Evolutionary conservation across 2,888 invertebrate species (phyloP).

Genomic region (Microchrysa polita): DNA sequence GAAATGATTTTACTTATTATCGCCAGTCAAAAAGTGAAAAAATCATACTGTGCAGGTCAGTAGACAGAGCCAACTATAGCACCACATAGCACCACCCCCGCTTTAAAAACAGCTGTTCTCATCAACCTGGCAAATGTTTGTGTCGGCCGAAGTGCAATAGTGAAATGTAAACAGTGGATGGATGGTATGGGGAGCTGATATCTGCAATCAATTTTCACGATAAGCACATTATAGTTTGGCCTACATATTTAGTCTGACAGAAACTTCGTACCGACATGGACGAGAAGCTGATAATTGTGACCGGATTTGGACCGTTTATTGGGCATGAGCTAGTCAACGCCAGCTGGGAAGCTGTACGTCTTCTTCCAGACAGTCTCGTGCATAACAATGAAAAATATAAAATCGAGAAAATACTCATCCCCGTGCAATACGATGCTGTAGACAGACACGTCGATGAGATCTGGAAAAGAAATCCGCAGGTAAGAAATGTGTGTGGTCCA

Average conservation of each 20-base stretch:
- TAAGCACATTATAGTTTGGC: too few species aligned
- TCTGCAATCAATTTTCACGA: too few species aligned
- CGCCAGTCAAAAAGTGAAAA: too few species aligned
- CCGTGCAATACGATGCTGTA: constrained; percentile 74
- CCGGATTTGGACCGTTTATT: constrained; percentile 83
- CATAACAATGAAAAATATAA: constrained; percentile 63
- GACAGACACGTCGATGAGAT: constrained; percentile 68
- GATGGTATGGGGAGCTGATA: too few species aligned
- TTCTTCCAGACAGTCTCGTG: constrained; percentile 64
- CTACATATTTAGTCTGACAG: neutral
- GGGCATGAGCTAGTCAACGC: constrained; percentile 73
- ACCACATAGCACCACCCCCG: too few species aligned
- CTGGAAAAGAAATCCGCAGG: constrained; percentile 73
- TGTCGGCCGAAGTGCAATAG: too few species aligned
- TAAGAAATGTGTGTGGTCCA: constrained; percentile 58
- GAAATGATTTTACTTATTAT: too few species aligned
- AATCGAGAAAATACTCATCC: constrained; percentile 68
- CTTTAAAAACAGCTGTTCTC: too few species aligned
- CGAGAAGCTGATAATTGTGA: constrained; percentile 64
- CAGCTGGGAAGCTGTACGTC: constrained; percentile 80
- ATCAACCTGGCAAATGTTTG: too few species aligned
- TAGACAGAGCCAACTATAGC: too few species aligned
- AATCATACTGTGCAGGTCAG: too few species aligned
- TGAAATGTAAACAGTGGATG: too few species aligned
- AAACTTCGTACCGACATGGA: constrained; percentile 53